Evolutionary conservation across 2,113 vertebrate genomes (phyloP), one percentile per base, ranked within the genome.

Genomic region (Erinaceus europaeus): DNA sequence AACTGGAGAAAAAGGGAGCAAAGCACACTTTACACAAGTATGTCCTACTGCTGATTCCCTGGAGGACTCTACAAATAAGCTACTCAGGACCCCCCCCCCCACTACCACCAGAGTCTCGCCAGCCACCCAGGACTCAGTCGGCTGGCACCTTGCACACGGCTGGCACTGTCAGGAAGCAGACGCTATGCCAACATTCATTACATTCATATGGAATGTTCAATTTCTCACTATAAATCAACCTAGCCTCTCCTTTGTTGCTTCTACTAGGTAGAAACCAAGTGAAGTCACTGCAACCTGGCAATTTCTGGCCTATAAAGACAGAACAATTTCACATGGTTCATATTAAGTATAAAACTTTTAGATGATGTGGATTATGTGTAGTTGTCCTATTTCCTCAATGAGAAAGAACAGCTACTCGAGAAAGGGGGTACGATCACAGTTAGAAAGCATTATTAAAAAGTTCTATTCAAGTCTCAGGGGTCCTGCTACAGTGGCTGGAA

Each of bases 281-380:
- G 27, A 61, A 82, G 73, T 11, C 61, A 25, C 23, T 21, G 9
- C 53, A 65, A 72, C 23, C 44, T 79, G 57, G 65, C 36, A 52
- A 32, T 50, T 46, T 89, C 27, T 89, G 29, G 57, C 61, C 17
- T 81, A 90, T 20, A 71, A n/a, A n/a, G n/a, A 36, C 34, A 17
- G 53, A 61, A 29, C 12, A 73, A 67, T 71, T 84, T 78, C 59
- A 53, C 17, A 29, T 7, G 5, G n/a, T 48, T 88, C 59, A n/a
- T 81, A 36, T 61, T 84, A 87, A 91, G 57, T 18, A 87, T 17
- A 17, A 14, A 3, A 87, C 53, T 48, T 91, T 57, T 90, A 67
- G 68, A 84, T 84, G 20, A 9, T 61, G 25, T 4, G 0, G 73
- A 68, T 64, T 53, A 21, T 76, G 61, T 9, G 3, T 32, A 46